A percentile compares a stretch with the other conserved stretches of the same genome.
Conservation (phyloP, 2,888 invertebrate species). For the Pristionchus exspectatus region DNA sequence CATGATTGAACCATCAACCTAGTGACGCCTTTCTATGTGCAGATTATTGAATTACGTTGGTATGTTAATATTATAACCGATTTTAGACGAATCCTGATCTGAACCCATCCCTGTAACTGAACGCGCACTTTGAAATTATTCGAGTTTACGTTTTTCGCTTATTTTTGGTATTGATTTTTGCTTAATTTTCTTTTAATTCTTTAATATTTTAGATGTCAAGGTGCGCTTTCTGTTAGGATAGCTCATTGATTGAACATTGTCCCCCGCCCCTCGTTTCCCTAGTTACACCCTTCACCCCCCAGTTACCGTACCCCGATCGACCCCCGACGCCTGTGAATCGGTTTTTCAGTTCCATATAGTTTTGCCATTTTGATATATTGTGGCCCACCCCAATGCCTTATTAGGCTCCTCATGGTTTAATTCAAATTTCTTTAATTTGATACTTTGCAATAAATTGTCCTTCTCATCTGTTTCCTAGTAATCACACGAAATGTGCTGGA, state of each 20-base stretch:
- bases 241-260: conserved; percentile 26
- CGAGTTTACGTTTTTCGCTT: neutral
- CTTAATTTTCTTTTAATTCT: neutral
- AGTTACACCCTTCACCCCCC: neutral
- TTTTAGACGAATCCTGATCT: neutral
- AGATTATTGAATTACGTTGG: neutral
- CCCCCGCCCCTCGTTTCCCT: neutral
- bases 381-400: neutral
- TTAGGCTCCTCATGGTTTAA: too few species aligned
- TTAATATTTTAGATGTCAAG: conserved; percentile 27
- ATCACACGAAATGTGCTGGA: too few species aligned
- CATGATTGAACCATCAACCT: neutral
- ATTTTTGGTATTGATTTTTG: conserved; percentile 9
- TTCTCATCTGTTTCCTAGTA: too few species aligned
- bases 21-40: neutral
- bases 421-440: too few species aligned
- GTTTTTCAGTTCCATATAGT: conserved; percentile 24
- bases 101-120: neutral
- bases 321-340: neutral
- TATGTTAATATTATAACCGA: conserved; percentile 38
- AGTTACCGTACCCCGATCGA: neutral
- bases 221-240: neutral
- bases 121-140: neutral
- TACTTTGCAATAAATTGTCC: too few species aligned
- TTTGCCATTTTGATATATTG: conserved; percentile 23